phyloP scores from a whole-genome alignment of 2,797 vertebrate species.

The Stomatorhinus walkeri region DNA sequence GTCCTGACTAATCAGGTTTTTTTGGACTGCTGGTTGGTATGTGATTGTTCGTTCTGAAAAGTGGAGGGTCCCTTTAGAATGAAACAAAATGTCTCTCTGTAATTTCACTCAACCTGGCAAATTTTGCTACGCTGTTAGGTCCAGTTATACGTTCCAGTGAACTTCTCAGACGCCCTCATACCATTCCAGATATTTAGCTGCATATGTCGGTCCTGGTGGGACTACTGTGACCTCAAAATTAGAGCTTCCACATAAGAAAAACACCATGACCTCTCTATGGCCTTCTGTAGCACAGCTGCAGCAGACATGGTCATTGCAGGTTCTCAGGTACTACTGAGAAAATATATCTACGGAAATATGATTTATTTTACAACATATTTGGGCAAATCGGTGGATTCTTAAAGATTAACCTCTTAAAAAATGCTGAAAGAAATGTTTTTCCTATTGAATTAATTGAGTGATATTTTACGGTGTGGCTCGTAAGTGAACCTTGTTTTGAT shows the following conservation, averaged over 20 bases:
- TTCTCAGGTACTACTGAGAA: background rate
- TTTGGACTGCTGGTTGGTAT: background rate
- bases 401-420: background rate
- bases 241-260: conserved; percentile 10
- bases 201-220: background rate
- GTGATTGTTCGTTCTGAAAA: background rate
- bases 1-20: background rate
- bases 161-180: background rate
- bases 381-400: background rate
- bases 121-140: background rate
- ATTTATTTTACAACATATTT: background rate
- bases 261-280: background rate
- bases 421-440: conserved; percentile 6
- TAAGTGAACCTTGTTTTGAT: background rate
- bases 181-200: conserved; percentile 10
- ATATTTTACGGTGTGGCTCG: background rate
- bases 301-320: background rate
- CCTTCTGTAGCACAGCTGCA: background rate
- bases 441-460: background rate
- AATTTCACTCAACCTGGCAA: background rate
- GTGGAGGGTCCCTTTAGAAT: background rate
- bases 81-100: background rate
- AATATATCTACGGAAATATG: background rate
- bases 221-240: background rate
- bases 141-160: background rate